Percentiles rank a stretch among this genome's conserved stretches.
Evolutionary conservation across 2,888 invertebrate species (phyloP).

Genomic region (Dasypolia templi): DNA sequence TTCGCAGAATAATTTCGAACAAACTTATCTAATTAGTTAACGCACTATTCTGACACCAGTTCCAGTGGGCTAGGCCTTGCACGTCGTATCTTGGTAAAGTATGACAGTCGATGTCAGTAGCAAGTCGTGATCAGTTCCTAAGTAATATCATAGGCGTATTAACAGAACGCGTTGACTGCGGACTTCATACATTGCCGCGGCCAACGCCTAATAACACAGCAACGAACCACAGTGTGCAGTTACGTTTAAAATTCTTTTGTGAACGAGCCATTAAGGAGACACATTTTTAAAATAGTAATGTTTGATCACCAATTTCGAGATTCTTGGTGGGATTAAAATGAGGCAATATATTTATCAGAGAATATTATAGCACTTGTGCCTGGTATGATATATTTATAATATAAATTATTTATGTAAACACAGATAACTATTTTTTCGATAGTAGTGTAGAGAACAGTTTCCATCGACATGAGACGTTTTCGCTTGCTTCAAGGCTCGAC

Average conservation of each 20-base stretch:
- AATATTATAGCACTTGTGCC: constrained; percentile 37
- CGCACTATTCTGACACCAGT: not conserved
- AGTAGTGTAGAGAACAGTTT: constrained; percentile 5
- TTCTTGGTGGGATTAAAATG: constrained; percentile 28
- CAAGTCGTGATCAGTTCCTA: constrained; percentile 24
- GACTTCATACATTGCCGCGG: constrained; percentile 12
- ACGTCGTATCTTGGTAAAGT: not conserved
- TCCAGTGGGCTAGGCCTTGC: not conserved
- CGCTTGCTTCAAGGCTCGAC: not conserved
- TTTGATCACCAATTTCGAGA: constrained; percentile 4
- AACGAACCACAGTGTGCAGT: not conserved
- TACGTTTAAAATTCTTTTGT: not conserved
- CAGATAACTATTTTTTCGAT: constrained; percentile 34
- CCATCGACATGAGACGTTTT: not conserved
- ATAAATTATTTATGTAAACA: constrained; percentile 8
- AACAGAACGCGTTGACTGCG: constrained; percentile 3
- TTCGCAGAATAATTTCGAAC: not conserved
- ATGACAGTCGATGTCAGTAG: not conserved
- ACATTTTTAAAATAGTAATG: not conserved
- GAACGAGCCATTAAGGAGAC: not conserved
- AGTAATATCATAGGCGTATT: not conserved
- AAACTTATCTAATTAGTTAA: not conserved
- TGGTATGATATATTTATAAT: not conserved
- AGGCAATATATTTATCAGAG: constrained; percentile 25
- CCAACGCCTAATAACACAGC: not conserved